A percentile compares a stretch with the other conserved stretches of the same genome.
Evolutionary conservation across 2,113 vertebrate species (phyloP).

Genomic region (Calidris pygmaea): DNA sequence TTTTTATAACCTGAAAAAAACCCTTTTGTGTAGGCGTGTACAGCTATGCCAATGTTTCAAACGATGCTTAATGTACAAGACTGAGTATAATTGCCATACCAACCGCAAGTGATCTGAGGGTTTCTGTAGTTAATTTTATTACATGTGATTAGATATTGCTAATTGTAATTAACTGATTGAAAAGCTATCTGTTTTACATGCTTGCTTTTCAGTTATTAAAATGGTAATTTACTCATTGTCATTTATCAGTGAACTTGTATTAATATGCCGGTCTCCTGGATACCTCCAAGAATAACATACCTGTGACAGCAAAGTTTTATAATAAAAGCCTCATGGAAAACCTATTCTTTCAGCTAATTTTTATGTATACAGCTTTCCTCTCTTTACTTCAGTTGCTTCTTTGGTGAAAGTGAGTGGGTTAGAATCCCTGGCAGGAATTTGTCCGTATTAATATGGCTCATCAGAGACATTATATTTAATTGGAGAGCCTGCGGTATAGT

Average conservation of each 20-base stretch:
- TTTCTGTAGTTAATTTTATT: conserved; percentile 43
- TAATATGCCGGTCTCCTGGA: background rate
- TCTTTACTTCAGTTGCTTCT: conserved; percentile 37
- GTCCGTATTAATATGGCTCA: conserved; percentile 79
- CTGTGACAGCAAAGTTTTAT: background rate
- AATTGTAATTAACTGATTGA: conserved; percentile 58
- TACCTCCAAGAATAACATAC: background rate
- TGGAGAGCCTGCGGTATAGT: conserved; percentile 79
- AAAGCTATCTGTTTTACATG: conserved; percentile 21
- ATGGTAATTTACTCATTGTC: background rate
- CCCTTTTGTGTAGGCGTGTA: background rate
- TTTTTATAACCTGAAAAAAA: background rate
- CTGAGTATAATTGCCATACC: background rate
- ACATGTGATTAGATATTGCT: conserved; percentile 42
- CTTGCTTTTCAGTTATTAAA: conserved; percentile 60
- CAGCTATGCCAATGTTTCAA: background rate
- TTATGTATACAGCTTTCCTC: conserved; percentile 32
- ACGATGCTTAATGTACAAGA: background rate
- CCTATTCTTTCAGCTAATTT: background rate
- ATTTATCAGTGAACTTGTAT: background rate
- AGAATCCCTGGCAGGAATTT: conserved; percentile 77
- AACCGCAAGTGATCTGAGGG: background rate
- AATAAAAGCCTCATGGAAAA: conserved; percentile 20
- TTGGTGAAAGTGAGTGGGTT: conserved; percentile 64
- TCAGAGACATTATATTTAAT: conserved; percentile 87